Conservation (phyloP, 1,140 invertebrate species). For the Magallana gigas region DNA sequence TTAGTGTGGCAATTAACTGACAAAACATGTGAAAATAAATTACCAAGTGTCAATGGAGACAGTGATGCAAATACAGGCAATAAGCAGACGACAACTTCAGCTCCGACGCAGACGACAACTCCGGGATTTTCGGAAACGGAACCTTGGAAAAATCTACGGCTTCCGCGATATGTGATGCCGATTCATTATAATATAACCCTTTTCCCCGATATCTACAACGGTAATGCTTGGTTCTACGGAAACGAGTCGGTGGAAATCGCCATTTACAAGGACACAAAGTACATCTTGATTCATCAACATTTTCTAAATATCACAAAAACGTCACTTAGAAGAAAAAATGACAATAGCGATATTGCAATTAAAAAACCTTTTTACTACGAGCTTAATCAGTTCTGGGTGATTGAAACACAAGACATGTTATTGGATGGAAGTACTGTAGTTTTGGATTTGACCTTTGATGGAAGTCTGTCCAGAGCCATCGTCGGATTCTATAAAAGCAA, state of each 20-base stretch:
- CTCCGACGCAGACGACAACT: slow-evolving; percentile 38
- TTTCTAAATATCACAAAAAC: slow-evolving; percentile 76
- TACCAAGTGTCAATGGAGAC: slow-evolving; percentile 12
- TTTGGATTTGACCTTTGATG: slow-evolving; percentile 83
- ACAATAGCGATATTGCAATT: slow-evolving; percentile 65
- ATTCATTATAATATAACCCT: slow-evolving; percentile 87
- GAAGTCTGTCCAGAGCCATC: slow-evolving; percentile 84
- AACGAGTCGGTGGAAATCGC: slow-evolving; percentile 73
- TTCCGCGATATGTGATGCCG: slow-evolving; percentile 86
- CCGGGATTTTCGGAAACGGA: slow-evolving; percentile 58
- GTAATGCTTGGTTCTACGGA: slow-evolving; percentile 72
- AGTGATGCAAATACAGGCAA: slow-evolving; percentile 38
- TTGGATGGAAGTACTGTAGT: slow-evolving; percentile 74
- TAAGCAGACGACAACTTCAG: neutral
- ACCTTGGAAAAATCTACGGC: slow-evolving; percentile 80
- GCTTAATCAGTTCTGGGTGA: slow-evolving; percentile 85
- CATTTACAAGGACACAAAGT: slow-evolving; percentile 72
- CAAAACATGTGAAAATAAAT: slow-evolving; percentile 49
- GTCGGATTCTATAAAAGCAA: slow-evolving; percentile 89
- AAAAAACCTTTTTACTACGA: slow-evolving; percentile 80
- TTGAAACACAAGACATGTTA: slow-evolving; percentile 81
- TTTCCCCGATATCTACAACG: slow-evolving; percentile 83
- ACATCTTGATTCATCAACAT: slow-evolving; percentile 79
- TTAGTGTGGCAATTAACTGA: slow-evolving; percentile 66
- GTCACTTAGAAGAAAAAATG: slow-evolving; percentile 53